Conservation (phyloP, 2,888 invertebrate genomes). For the Acronicta leporina region DNA sequence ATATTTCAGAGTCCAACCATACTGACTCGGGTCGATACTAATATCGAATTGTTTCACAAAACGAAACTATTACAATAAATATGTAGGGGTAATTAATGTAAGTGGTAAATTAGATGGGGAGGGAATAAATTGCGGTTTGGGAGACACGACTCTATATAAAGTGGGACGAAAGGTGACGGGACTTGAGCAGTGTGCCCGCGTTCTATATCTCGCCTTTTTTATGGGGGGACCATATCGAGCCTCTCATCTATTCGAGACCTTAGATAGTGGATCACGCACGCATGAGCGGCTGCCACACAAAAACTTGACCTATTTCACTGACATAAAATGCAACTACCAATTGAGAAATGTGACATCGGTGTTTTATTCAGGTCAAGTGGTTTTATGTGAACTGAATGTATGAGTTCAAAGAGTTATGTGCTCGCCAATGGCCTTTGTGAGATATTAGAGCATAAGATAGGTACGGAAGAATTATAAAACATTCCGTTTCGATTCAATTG, state of each 20-base stretch:
- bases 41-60: constrained; percentile 46
- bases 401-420: constrained; percentile 38
- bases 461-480: background rate
- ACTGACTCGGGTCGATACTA: constrained; percentile 17
- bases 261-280: constrained; percentile 84
- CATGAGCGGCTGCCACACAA: constrained; percentile 73
- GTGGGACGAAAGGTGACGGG: constrained; percentile 79
- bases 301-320: constrained; percentile 78
- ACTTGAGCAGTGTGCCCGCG: constrained; percentile 46
- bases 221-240: constrained; percentile 84
- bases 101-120: constrained; percentile 65
- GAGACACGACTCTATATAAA: constrained; percentile 78
- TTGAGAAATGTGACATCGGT: constrained; percentile 60
- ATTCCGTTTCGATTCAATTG: constrained; percentile 12
- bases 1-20: constrained; percentile 28
- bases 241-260: constrained; percentile 81
- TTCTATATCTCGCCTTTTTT: constrained; percentile 84
- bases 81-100: constrained; percentile 69
- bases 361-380: constrained; percentile 57
- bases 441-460: constrained; percentile 25
- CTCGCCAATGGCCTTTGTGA: constrained; percentile 25
- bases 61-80: constrained; percentile 64
- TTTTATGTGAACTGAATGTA: constrained; percentile 51
- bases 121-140: constrained; percentile 81
- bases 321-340: constrained; percentile 70